These are phyloP conservation scores for Urosaurus nigricauda DNA, from an alignment of 2,797 vertebrate species.

Conservation along the genomic window DNA sequence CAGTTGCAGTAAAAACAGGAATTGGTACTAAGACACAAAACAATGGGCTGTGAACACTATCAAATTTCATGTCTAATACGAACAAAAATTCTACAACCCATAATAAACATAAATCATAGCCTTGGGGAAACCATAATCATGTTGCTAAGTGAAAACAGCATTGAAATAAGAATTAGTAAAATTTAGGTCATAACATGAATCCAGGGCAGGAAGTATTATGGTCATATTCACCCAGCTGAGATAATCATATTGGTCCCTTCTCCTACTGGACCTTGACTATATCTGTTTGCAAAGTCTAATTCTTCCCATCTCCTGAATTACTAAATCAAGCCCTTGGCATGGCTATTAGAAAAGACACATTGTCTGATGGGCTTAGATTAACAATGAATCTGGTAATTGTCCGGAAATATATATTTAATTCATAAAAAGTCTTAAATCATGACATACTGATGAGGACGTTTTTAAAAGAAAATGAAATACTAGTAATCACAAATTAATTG, in stretches of 20 bases:
- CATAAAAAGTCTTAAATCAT: constrained; percentile 75
- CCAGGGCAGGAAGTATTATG: rapidly evolving
- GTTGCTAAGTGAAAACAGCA: neutral
- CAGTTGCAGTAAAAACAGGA: neutral
- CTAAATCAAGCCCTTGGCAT: constrained; percentile 52
- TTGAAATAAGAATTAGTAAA: neutral
- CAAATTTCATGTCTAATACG: neutral
- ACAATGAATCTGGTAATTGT: constrained; percentile 74
- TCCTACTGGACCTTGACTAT: constrained; percentile 39
- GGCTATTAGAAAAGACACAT: constrained; percentile 61
- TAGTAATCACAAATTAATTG: constrained; percentile 74
- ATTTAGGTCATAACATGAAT: neutral
- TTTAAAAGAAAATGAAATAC: constrained; percentile 74
- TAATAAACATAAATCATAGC: neutral
- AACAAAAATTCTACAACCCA: neutral
- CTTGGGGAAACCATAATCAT: rapidly evolving
- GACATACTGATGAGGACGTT: constrained; percentile 66
- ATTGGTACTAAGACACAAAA: constrained; percentile 3
- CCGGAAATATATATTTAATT: constrained; percentile 76
- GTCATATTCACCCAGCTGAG: neutral
- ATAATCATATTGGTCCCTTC: neutral
- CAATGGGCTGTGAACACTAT: rapidly evolving
- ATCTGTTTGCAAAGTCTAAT: constrained; percentile 64
- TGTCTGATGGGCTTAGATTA: constrained; percentile 72
- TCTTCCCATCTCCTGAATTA: constrained; percentile 65